phyloP scores from a whole-genome alignment of 2,888 invertebrate genomes.

The Candidula unifasciata region DNA sequence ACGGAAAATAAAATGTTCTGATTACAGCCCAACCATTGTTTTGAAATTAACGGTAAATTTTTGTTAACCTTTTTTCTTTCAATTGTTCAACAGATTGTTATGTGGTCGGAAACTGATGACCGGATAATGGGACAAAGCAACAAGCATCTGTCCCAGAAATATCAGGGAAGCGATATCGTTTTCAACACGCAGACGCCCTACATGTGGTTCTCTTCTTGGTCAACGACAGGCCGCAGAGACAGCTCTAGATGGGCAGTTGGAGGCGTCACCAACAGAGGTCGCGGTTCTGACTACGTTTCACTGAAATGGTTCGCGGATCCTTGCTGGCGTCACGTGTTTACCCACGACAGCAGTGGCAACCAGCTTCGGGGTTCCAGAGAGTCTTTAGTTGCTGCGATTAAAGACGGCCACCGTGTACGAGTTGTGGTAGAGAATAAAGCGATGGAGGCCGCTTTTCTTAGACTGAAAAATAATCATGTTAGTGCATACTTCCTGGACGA shows the following conservation, averaged over 20 bases:
- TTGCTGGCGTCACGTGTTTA: constrained; percentile 57
- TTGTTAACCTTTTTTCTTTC: not conserved
- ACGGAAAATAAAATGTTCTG: no score
- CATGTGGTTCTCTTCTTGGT: constrained; percentile 57
- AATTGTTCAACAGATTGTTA: constrained; percentile 9
- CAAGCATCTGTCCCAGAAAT: constrained; percentile 56
- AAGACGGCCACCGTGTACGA: constrained; percentile 54
- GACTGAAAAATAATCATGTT: constrained; percentile 52
- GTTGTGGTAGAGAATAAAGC: constrained; percentile 51
- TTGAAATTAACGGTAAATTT: not conserved
- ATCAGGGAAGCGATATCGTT: constrained; percentile 55
- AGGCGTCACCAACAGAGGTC: constrained; percentile 54
- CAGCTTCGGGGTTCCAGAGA: constrained; percentile 50
- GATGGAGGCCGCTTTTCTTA: constrained; percentile 53
- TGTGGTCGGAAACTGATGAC: constrained; percentile 47
- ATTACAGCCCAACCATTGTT: no score
- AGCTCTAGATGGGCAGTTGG: constrained; percentile 57
- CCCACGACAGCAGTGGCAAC: constrained; percentile 54
- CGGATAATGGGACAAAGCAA: constrained; percentile 56
- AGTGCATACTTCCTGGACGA: constrained; percentile 56
- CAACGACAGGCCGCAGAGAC: constrained; percentile 56
- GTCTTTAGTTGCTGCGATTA: constrained; percentile 52
- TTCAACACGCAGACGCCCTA: constrained; percentile 57
- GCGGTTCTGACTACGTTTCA: constrained; percentile 56
- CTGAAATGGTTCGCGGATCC: constrained; percentile 58